phyloP scores from a whole-genome alignment of 2,113 vertebrate genomes.

The Cottus gobio region DNA sequence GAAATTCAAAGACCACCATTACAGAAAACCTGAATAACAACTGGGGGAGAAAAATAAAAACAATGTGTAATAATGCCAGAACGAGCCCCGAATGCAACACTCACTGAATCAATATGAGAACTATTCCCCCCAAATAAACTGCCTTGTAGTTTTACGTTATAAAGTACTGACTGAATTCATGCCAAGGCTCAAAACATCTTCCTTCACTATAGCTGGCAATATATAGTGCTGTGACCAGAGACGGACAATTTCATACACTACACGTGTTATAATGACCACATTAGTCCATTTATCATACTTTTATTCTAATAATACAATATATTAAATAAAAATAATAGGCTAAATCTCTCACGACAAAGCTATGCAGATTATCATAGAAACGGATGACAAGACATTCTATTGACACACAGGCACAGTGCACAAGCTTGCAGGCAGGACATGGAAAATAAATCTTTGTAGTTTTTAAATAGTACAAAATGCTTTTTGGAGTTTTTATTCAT shows the following conservation, averaged over 20 bases:
- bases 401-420: constrained; percentile 97
- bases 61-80: constrained; percentile 56
- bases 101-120: constrained; percentile 58
- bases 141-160: constrained; percentile 68
- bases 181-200: constrained; percentile 68
- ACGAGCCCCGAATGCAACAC: constrained; percentile 60
- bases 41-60: constrained; percentile 42
- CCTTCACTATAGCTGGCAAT: constrained; percentile 71
- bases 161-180: constrained; percentile 76
- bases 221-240: constrained; percentile 74
- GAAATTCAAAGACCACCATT: constrained; percentile 60
- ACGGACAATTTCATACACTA: constrained; percentile 74
- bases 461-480: constrained; percentile 76
- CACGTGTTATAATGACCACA: constrained; percentile 77
- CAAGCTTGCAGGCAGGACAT: constrained; percentile 97
- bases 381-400: constrained; percentile 93
- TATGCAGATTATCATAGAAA: constrained; percentile 93
- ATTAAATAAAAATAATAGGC: constrained; percentile 86
- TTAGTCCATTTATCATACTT: constrained; percentile 80
- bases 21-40: constrained; percentile 76
- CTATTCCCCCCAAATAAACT: constrained; percentile 59
- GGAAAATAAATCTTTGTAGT: constrained; percentile 72
- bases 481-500: constrained; percentile 32
- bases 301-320: constrained; percentile 79
- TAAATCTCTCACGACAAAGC: constrained; percentile 93